These are phyloP conservation scores for Salvelinus fontinalis DNA, from an alignment of 2,113 vertebrate species.

Conservation along the genomic window DNA sequence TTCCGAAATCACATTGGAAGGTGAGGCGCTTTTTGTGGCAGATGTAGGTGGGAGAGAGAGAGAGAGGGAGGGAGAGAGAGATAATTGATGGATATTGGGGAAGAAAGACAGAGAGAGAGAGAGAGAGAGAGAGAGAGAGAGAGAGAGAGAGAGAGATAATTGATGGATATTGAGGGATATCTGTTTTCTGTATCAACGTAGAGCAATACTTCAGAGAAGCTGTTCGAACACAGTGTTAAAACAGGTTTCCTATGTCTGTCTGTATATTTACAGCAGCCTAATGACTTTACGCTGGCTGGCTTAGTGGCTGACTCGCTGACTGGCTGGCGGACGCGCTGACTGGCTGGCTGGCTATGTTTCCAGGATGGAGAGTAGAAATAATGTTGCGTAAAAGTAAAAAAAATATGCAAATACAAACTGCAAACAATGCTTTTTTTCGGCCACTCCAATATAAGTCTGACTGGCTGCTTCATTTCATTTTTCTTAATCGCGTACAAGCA, in stretches of 20 bases:
- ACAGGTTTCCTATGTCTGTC: conserved; percentile 58
- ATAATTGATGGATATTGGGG: no score
- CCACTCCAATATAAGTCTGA: neutral
- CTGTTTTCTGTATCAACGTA: conserved; percentile 50
- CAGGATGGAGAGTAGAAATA: neutral
- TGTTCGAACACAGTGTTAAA: conserved; percentile 78
- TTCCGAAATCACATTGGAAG: conserved; percentile 1
- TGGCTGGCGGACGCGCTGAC: neutral
- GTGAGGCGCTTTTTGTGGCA: neutral
- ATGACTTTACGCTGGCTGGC: neutral
- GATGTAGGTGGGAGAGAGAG: neutral
- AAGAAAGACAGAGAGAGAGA: no score
- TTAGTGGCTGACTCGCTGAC: neutral
- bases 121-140: no score
- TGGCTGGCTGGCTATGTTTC: neutral
- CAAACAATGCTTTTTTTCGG: neutral
- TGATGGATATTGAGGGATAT: neutral
- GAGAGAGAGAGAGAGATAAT: no score
- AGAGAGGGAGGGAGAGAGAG: no score
- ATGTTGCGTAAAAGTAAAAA: neutral
- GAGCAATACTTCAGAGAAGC: conserved; percentile 68
- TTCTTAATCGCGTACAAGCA: no score
- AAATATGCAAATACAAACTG: neutral
- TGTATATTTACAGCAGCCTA: neutral
- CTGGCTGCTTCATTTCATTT: no score